Percentiles rank a stretch among this genome's conserved stretches.
These are phyloP conservation scores for Acrocephalus scirpaceus DNA, from an alignment of 2,797 vertebrate species.

Conservation along the genomic window DNA sequence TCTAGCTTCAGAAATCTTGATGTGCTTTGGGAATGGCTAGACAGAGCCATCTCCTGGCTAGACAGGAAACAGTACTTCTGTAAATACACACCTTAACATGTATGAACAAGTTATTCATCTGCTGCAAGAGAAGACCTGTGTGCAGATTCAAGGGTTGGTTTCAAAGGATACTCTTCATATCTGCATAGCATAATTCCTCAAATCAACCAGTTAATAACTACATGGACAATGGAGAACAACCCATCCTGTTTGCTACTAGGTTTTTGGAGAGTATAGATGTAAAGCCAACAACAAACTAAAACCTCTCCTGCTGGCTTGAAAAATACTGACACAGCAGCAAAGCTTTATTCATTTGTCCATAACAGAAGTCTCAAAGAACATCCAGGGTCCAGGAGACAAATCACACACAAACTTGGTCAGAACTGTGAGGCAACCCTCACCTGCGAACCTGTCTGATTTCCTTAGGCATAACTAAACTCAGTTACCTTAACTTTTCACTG, in stretches of 20 bases:
- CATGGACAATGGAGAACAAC: neutral
- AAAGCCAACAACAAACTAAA: neutral
- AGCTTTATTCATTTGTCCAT: neutral
- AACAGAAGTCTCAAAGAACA: neutral
- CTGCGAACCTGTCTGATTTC: neutral
- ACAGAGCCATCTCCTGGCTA: slow-evolving; percentile 66
- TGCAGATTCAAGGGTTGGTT: neutral
- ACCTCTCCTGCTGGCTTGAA: neutral
- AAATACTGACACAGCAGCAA: neutral
- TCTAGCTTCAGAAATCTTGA: neutral
- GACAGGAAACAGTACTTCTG: neutral
- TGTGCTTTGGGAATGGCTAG: neutral
- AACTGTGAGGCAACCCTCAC: neutral
- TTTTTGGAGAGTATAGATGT: neutral
- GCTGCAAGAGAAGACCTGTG: neutral
- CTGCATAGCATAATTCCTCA: neutral
- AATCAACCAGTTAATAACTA: neutral
- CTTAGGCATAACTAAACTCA: neutral
- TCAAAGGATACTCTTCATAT: neutral
- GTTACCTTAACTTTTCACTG: neutral
- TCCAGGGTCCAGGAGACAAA: neutral
- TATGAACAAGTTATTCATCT: neutral
- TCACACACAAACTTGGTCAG: fast-evolving
- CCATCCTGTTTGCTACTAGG: neutral
- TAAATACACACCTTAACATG: neutral